These are phyloP conservation scores for Enteromius afrohamiltoni DNA, from an alignment of 2,797 vertebrate genomes.

Conservation along the genomic window DNA sequence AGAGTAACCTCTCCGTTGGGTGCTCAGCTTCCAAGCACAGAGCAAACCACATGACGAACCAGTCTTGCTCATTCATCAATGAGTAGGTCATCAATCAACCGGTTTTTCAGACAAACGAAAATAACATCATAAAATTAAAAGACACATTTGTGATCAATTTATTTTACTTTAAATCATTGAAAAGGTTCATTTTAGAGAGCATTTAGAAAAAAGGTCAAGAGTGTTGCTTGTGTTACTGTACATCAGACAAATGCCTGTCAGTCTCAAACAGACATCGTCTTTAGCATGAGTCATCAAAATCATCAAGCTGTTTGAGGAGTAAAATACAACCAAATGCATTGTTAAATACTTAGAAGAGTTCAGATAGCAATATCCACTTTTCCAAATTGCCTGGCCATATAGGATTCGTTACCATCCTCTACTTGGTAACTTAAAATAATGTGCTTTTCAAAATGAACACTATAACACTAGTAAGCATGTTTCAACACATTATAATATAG, in stretches of 20 bases:
- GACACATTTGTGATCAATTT: constrained; percentile 37
- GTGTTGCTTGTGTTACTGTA: constrained; percentile 11
- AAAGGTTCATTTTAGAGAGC: constrained; percentile 47
- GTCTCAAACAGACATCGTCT: neutral
- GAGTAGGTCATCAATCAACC: neutral
- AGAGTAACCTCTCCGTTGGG: constrained; percentile 40
- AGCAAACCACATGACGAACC: constrained; percentile 6
- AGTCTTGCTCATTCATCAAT: constrained; percentile 27
- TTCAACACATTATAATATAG: neutral
- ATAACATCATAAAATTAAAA: neutral
- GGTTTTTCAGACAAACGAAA: neutral
- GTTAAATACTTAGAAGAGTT: constrained; percentile 1
- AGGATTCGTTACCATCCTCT: neutral
- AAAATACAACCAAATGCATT: constrained; percentile 8
- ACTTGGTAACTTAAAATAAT: constrained; percentile 13
- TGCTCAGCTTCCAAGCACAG: constrained; percentile 8
- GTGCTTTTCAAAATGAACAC: constrained; percentile 24
- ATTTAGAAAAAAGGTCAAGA: constrained; percentile 33
- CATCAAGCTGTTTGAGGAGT: constrained; percentile 9
- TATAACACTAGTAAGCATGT: neutral
- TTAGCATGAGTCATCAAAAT: neutral
- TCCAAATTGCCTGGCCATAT: neutral
- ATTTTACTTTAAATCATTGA: constrained; percentile 53
- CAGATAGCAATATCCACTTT: neutral
- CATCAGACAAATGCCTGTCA: neutral